A percentile compares a stretch with the other conserved stretches of the same genome.
phyloP scores from a whole-genome alignment of 2,888 invertebrate genomes.

The Pachycephus smyrnensis region DNA sequence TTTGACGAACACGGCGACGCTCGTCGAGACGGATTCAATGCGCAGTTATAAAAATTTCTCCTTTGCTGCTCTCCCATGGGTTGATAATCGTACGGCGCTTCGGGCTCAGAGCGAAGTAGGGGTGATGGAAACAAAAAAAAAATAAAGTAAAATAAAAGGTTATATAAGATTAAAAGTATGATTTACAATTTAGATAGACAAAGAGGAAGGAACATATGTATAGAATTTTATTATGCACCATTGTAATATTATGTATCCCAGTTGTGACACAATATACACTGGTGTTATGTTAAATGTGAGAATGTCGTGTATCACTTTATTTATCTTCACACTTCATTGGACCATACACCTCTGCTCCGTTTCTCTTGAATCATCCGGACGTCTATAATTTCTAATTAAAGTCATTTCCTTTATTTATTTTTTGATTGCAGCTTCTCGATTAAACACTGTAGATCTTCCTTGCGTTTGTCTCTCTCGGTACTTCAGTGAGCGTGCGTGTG shows the following conservation, averaged over 20 bases:
- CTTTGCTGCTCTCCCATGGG: neutral
- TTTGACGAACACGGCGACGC: neutral
- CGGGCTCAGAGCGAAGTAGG: conserved; percentile 50
- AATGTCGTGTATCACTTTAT: conserved; percentile 38
- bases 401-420: too few relatives aligned
- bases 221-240: conserved; percentile 67
- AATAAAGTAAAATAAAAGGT: conserved; percentile 24
- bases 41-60: neutral
- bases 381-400: too few relatives aligned
- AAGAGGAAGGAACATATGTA: conserved; percentile 57
- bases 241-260: conserved; percentile 67
- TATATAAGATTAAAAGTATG: conserved; percentile 47
- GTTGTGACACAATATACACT: conserved; percentile 67
- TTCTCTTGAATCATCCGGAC: too few relatives aligned
- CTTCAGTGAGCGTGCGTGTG: too few relatives aligned
- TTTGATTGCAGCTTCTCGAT: too few relatives aligned
- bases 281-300: conserved; percentile 67
- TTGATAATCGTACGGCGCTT: conserved; percentile 27
- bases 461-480: too few relatives aligned
- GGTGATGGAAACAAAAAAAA: conserved; percentile 51
- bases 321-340: too few relatives aligned
- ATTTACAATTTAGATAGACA: conserved; percentile 62
- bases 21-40: too few relatives aligned
- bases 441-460: too few relatives aligned
- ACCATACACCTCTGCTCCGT: too few relatives aligned